These are phyloP conservation scores for Menidia beryllina DNA, from an alignment of 2,113 vertebrate species.

Conservation along the genomic window DNA sequence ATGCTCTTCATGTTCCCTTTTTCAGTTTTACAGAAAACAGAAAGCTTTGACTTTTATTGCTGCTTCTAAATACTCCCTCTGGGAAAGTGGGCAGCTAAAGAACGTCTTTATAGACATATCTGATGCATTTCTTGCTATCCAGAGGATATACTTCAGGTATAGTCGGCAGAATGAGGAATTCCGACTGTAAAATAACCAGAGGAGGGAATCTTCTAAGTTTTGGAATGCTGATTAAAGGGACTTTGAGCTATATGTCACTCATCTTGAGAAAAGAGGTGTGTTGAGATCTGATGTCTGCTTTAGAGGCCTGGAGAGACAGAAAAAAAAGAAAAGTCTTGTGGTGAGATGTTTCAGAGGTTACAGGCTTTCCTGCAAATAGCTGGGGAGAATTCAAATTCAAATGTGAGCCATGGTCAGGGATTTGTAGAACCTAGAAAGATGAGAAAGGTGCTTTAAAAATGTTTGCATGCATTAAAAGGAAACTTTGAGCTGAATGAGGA, in stretches of 20 bases:
- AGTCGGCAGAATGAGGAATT: constrained; percentile 22
- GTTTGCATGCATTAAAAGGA: too few species aligned
- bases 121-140: constrained; percentile 29
- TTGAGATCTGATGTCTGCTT: constrained; percentile 22
- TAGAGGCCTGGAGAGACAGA: neutral
- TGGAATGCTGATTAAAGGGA: constrained; percentile 37
- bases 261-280: constrained; percentile 21
- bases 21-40: constrained; percentile 15
- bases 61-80: constrained; percentile 25
- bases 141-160: constrained; percentile 36
- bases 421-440: too few species aligned
- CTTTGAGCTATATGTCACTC: constrained; percentile 36
- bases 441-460: too few species aligned
- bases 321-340: neutral
- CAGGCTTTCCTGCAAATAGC: neutral
- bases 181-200: constrained; percentile 21
- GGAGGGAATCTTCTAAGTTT: constrained; percentile 11
- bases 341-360: neutral
- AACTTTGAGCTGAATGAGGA: too few species aligned
- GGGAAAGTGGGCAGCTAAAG: constrained; percentile 28
- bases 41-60: constrained; percentile 45
- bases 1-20: constrained; percentile 20
- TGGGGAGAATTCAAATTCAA: too few species aligned
- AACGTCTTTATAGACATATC: constrained; percentile 32
- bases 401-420: too few species aligned